These are phyloP conservation scores for Heliconius ethilla DNA, from an alignment of 2,888 invertebrate species.

Conservation along the genomic window DNA sequence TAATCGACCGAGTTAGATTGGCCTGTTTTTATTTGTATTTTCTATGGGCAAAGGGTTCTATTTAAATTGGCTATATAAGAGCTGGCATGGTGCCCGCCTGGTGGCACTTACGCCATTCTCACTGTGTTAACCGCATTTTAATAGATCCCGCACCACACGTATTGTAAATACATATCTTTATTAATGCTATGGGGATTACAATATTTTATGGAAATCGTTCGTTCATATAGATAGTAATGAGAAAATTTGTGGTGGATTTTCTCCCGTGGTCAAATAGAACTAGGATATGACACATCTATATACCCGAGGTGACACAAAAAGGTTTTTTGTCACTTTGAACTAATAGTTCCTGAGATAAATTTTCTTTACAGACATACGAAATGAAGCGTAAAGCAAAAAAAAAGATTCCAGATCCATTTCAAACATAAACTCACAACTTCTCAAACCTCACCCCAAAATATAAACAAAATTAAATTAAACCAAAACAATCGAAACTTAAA, in stretches of 20 bases:
- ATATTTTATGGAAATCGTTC: background rate
- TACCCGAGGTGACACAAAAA: too few relatives aligned
- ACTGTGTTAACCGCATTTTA: constrained; percentile 71
- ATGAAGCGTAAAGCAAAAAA: background rate
- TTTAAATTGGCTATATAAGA: constrained; percentile 47
- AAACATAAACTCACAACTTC: background rate
- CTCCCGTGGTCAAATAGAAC: background rate
- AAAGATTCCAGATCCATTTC: background rate
- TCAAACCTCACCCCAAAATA: background rate
- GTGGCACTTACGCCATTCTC: constrained; percentile 66
- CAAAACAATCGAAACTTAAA: constrained; percentile 8
- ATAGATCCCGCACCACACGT: constrained; percentile 53
- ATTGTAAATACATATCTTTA: constrained; percentile 30
- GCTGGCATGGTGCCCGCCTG: constrained; percentile 68
- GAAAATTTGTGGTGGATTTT: too few relatives aligned
- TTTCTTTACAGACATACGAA: too few relatives aligned
- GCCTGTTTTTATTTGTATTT: too few relatives aligned
- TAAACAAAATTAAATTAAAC: background rate
- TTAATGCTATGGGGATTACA: constrained; percentile 15
- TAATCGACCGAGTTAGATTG: background rate
- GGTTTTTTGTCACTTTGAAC: too few relatives aligned
- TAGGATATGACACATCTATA: too few relatives aligned
- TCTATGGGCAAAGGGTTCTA: constrained; percentile 25
- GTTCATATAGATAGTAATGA: background rate
- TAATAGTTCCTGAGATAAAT: too few relatives aligned